Percentiles rank a stretch among this genome's conserved stretches.
Conservation (phyloP, 37 sponge, comb jelly and placozoan species). For the Haliclona indistincta region DNA sequence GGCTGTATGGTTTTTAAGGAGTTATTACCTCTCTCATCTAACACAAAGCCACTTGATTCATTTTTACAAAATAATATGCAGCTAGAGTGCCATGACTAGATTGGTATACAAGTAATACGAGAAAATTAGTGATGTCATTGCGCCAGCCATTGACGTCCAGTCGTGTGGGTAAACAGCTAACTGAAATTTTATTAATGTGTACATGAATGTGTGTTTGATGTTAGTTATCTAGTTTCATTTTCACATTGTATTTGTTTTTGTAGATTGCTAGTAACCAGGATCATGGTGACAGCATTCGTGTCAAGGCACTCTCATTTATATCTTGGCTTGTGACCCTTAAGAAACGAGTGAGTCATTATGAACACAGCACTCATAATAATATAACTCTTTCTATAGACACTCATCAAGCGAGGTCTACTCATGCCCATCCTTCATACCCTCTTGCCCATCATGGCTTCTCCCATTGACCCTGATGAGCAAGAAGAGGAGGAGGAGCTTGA, state of each 20-base stretch:
- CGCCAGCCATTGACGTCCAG: no score
- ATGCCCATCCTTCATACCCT: slow-evolving; percentile 45
- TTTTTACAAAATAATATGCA: no score
- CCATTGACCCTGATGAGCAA: slow-evolving; percentile 30
- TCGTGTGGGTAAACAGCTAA: no score
- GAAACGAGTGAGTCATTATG: slow-evolving; percentile 88
- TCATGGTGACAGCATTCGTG: slow-evolving; percentile 74
- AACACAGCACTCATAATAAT: background rate
- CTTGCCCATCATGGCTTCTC: slow-evolving; percentile 66
- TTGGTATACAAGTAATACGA: no score
- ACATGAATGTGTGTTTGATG: no score
- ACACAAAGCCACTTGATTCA: no score
- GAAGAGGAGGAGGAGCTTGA: slow-evolving; percentile 61
- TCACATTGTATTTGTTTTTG: slow-evolving; percentile 16
- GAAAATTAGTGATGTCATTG: background rate
- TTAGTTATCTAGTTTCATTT: no score
- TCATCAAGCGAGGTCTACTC: slow-evolving; percentile 62
- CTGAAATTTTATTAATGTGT: no score
- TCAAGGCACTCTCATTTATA: slow-evolving; percentile 85
- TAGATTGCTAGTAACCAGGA: slow-evolving; percentile 50
- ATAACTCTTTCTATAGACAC: background rate
- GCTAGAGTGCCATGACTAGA: no score
- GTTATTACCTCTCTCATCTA: no score
- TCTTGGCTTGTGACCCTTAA: slow-evolving; percentile 78
- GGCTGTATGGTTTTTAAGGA: no score